Conservation (phyloP, 2,113 vertebrate genomes). For the Zosterops pallidus region DNA sequence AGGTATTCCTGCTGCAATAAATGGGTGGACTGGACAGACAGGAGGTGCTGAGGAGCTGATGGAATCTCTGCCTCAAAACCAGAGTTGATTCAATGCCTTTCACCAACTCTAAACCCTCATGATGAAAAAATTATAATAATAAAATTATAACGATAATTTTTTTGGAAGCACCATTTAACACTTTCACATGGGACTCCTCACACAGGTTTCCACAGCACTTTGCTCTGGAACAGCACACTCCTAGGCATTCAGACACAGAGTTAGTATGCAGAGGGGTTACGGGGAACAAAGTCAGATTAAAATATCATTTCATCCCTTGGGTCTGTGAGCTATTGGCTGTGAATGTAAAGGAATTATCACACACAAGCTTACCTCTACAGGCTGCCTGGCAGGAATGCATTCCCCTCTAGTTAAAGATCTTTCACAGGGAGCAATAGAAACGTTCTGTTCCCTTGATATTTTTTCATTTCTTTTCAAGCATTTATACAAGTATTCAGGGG, state of each 20-base stretch:
- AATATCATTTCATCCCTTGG: slow-evolving; percentile 9
- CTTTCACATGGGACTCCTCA: neutral
- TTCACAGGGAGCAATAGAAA: slow-evolving; percentile 17
- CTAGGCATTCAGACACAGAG: neutral
- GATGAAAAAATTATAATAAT: neutral
- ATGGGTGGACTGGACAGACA: neutral
- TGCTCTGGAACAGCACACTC: neutral
- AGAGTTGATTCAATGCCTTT: neutral
- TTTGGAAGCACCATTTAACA: neutral
- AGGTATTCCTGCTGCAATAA: neutral
- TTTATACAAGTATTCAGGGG: slow-evolving; percentile 61
- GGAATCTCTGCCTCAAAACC: neutral
- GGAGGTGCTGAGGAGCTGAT: neutral
- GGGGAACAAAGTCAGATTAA: slow-evolving; percentile 15
- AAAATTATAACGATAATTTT: neutral
- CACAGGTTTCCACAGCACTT: neutral
- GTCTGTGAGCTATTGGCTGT: neutral
- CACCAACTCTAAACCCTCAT: neutral
- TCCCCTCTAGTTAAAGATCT: neutral
- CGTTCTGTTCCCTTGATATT: slow-evolving; percentile 10
- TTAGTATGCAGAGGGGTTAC: neutral
- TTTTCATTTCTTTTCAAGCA: slow-evolving; percentile 54
- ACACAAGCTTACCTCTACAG: neutral
- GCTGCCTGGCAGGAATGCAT: neutral
- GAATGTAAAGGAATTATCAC: slow-evolving; percentile 42